Evolutionary conservation across 2,113 vertebrate genomes (phyloP).

Genomic region (Petaurus breviceps): DNA sequence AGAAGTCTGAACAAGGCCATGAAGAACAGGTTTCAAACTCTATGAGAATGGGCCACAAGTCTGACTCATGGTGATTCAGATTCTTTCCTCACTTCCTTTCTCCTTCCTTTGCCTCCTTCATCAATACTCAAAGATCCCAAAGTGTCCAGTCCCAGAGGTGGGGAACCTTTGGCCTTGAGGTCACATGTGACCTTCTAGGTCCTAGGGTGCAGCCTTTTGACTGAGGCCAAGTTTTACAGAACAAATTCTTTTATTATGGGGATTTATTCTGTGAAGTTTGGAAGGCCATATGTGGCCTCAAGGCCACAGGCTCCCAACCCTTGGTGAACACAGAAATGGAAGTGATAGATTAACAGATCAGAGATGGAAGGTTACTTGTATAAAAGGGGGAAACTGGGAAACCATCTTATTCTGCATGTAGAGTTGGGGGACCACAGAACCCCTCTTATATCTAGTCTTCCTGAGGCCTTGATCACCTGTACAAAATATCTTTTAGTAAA

Average conservation of each 20-base stretch:
- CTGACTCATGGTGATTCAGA: neutral
- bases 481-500: neutral
- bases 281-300: too few relatives aligned
- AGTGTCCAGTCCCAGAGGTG: neutral
- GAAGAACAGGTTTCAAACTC: neutral
- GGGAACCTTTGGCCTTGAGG: too few relatives aligned
- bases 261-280: too few relatives aligned
- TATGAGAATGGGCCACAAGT: neutral
- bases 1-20: neutral
- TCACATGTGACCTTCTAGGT: too few relatives aligned
- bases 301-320: too few relatives aligned
- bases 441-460: neutral
- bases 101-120: neutral
- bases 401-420: neutral
- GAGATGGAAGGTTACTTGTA: neutral
- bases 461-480: neutral
- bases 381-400: neutral
- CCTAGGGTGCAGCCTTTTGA: too few relatives aligned
- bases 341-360: neutral
- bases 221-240: too few relatives aligned
- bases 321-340: neutral
- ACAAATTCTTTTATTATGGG: too few relatives aligned
- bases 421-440: neutral
- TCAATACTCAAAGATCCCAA: neutral
- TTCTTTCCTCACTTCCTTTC: neutral